Evolutionary conservation across 2,888 invertebrate genomes (phyloP), one percentile per base, ranked within the genome.

Genomic region (Sisyra nigra): DNA sequence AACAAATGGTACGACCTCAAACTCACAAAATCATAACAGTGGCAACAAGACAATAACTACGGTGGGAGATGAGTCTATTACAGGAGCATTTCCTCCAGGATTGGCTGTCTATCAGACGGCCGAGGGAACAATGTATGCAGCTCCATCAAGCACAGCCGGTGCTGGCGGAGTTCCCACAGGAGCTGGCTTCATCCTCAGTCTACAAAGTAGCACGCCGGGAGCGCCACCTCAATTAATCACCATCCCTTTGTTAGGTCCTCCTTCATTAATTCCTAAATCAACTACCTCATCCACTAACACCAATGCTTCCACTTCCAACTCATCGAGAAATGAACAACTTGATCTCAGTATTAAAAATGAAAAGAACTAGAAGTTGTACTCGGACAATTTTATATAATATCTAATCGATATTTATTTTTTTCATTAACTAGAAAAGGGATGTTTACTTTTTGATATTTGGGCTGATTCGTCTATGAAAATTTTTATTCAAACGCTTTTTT

Each of bases 141-240:
- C 65, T 9, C 63, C 63, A 7, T 63, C 64, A 4, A 65, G 65
- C 29, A 60, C 65, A 60, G 65, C 65, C 30, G 60, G 65, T 60
- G 61, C 66, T 55, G 66, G 65, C 51, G 62, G 63, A 2, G 56
- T 64, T 9, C 63, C 63, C 7, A 61, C 65, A 7, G 62, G 61
- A 48, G 63, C 65, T 7, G 63, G 63, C 4, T 61, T 67, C 46
- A 60, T 66, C 45, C 58, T 65, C 50, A 60, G 65, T 47, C 50
- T 66, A 38, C 57, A 61, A 8, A 51, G 54, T 38, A 53, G 49
- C 33, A 29, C 44, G 15, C 17, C 42, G 15, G 31, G 45, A 9
- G 24, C 42, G 8, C 35, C 34, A 54, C 72, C 71, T 33, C 78
- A 79, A 59, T 79, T 76, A 62, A 77, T 80, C 56, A 78, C 78